These are phyloP conservation scores for Phocoena sinus DNA, from an alignment of 2,113 vertebrate species.

Conservation along the genomic window DNA sequence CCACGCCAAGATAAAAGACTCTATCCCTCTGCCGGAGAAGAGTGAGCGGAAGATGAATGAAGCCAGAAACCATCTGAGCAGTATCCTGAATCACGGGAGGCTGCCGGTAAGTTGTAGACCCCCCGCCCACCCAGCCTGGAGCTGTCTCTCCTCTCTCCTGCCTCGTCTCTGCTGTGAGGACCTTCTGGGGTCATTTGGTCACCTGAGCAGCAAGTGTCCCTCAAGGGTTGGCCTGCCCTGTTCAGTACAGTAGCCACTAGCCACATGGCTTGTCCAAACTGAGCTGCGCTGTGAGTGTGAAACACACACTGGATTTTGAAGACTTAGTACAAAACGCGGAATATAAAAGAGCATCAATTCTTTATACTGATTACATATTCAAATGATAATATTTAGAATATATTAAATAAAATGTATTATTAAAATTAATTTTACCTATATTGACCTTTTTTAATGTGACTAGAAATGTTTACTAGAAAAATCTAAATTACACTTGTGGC, in stretches of 20 bases:
- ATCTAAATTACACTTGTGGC: neutral
- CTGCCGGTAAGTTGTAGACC: conserved; percentile 83
- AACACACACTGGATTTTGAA: neutral
- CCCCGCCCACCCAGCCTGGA: neutral
- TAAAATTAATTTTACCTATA: neutral
- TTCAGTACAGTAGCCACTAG: neutral
- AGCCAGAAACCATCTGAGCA: conserved; percentile 88
- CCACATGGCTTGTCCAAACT: neutral
- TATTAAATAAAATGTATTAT: neutral
- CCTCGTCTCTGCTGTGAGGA: neutral
- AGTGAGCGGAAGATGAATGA: conserved; percentile 85
- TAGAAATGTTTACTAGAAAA: neutral
- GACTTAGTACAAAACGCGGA: neutral
- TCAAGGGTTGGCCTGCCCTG: neutral
- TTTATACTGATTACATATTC: neutral
- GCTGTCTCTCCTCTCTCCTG: neutral
- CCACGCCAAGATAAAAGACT: conserved; percentile 84
- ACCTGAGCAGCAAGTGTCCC: neutral
- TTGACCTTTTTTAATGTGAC: neutral
- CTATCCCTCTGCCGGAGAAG: conserved; percentile 86
- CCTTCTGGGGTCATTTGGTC: neutral
- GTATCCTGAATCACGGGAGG: conserved; percentile 88
- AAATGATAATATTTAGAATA: neutral
- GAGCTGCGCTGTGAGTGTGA: neutral
- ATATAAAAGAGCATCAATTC: neutral